These are phyloP conservation scores for Rhyacophila evoluta DNA, from an alignment of 2,888 invertebrate genomes.

Conservation along the genomic window DNA sequence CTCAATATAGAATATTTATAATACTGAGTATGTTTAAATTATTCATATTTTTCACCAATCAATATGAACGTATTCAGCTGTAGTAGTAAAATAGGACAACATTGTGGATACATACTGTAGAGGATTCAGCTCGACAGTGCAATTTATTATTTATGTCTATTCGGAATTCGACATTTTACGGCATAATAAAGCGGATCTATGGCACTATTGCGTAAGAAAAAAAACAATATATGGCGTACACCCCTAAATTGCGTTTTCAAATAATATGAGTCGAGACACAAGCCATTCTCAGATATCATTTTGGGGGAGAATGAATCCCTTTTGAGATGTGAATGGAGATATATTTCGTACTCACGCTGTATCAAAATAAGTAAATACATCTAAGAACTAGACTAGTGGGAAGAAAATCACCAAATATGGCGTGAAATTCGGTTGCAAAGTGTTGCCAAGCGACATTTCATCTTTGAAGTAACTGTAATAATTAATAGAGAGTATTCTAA, in stretches of 20 bases:
- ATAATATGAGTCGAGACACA: slow-evolving; percentile 39
- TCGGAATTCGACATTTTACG: slow-evolving; percentile 54
- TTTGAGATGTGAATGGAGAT: slow-evolving; percentile 48
- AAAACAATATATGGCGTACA: slow-evolving; percentile 51
- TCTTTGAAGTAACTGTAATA: no score
- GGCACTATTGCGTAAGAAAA: slow-evolving; percentile 31
- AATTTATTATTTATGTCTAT: slow-evolving; percentile 51
- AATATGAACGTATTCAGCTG: neutral
- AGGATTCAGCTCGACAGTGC: slow-evolving; percentile 30
- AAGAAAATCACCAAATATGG: no score
- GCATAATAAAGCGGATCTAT: slow-evolving; percentile 49
- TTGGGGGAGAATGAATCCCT: slow-evolving; percentile 38
- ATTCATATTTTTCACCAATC: neutral
- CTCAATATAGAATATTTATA: neutral
- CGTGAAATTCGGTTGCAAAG: no score
- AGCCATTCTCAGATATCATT: slow-evolving; percentile 33
- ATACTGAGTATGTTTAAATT: neutral
- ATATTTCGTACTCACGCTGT: slow-evolving; percentile 40
- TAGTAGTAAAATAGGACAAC: neutral
- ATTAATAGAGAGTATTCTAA: no score
- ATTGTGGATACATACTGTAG: neutral
- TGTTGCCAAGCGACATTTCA: no score
- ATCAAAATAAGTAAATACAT: no score
- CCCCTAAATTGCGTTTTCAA: slow-evolving; percentile 52
- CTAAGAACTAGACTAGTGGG: no score